These are phyloP conservation scores for Crossaster papposus DNA, from an alignment of 53 echinoderm and acorn worm genomes.

Conservation along the genomic window DNA sequence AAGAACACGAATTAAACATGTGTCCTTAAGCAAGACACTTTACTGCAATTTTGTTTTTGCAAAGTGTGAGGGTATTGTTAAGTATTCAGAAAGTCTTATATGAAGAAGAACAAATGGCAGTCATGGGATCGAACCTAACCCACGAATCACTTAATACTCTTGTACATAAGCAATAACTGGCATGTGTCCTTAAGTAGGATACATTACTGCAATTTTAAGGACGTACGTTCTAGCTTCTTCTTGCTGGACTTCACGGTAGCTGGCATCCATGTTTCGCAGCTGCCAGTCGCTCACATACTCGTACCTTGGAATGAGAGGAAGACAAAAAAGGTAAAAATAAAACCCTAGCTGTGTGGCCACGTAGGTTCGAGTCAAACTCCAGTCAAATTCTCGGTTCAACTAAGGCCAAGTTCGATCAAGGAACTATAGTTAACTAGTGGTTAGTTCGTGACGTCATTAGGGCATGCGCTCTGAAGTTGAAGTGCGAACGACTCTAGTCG, in stretches of 20 bases:
- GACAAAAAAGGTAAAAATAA: not conserved
- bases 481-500: too few relatives aligned
- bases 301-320: conserved; percentile 62
- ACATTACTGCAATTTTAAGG: not conserved
- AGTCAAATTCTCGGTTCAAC: too few relatives aligned
- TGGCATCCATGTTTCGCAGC: conserved; percentile 81
- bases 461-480: too few relatives aligned
- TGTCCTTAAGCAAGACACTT: not conserved
- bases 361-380: not conserved
- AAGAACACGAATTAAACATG: not conserved
- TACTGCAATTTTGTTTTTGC: not conserved
- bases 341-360: too few relatives aligned
- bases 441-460: too few relatives aligned
- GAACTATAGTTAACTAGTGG: too few relatives aligned
- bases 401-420: too few relatives aligned
- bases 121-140: too few relatives aligned
- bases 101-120: too few relatives aligned
- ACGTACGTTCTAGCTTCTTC: conserved; percentile 88
- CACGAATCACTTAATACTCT: too few relatives aligned
- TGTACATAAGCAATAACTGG: not conserved
- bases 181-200: too few relatives aligned
- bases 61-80: not conserved
- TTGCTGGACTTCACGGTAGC: conserved; percentile 75
- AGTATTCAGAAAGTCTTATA: too few relatives aligned
- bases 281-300: conserved; percentile 88